Evolutionary conservation across 2,797 vertebrate species (phyloP).

Genomic region (Linurgus olivaceus): DNA sequence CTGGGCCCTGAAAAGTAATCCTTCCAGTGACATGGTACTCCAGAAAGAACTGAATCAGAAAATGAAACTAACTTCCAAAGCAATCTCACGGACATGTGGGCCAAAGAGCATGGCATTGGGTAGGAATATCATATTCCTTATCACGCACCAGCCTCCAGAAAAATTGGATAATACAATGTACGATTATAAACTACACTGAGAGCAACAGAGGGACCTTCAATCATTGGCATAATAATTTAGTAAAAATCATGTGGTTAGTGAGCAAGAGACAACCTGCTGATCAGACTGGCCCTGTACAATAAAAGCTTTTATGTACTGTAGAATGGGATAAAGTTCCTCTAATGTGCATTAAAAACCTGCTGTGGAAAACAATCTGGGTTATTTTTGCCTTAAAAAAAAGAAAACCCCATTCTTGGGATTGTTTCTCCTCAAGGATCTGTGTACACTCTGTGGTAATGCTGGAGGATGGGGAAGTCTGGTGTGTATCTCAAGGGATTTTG

Average conservation of each 20-base stretch:
- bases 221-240: not conserved
- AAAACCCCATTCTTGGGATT: not conserved
- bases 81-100: no score
- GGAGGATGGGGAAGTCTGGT: not conserved
- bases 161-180: not conserved
- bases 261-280: not conserved
- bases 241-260: not conserved
- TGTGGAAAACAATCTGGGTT: not conserved
- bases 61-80: not conserved
- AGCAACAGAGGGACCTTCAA: not conserved
- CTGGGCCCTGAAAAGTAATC: not conserved
- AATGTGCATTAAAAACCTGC: not conserved
- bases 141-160: not conserved
- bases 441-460: not conserved
- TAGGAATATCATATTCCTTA: not conserved
- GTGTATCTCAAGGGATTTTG: no score
- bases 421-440: not conserved
- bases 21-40: no score
- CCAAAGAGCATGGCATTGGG: not conserved
- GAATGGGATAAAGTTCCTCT: not conserved
- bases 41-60: not conserved
- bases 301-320: not conserved
- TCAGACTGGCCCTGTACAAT: not conserved
- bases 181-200: not conserved
- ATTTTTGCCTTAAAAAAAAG: not conserved